Evolutionary conservation across 1,140 invertebrate species (phyloP), one percentile per base, ranked within the genome.

Genomic region (Olivierus martensii): DNA sequence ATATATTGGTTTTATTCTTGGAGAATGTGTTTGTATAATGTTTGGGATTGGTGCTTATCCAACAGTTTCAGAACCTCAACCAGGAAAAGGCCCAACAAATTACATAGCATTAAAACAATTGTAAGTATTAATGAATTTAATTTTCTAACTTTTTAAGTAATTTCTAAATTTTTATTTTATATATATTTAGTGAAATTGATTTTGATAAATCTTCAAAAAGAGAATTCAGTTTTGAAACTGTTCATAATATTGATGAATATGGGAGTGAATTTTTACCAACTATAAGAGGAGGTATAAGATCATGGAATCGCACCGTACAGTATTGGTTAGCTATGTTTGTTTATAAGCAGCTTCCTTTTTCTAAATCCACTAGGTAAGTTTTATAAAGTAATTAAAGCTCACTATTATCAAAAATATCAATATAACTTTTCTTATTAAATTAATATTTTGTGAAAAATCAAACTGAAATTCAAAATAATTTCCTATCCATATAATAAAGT

Each of bases 221-320:
- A 28, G 28, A 28, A 28, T 28, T 28, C 56, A 79, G 84, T 63
- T 94, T 89, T 65, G 81, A 84, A 57, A 86, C 90, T 0, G 75
- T 88, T 38, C 77, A 84, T 34, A 92, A 86, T 57, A 81, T 93
- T 63, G 79, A 88, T 56, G 77, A 84, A 0, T 80, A 77, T 68
- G 78, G 77, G 19, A 78, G 83, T 57, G 89, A 94, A 62, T 77
- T 78, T 49, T 78, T 79, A 41, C 75, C 79, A 10, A 85, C 83
- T 1, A 77, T 90, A 12, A 73, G 85, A 42, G 80, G 81, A 46
- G 86, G 82, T 3, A 88, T 97, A 77, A 83, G 84, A 64, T 77
- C 81, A 14, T 97, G 93, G 93, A 97, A 97, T 67, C 87, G 84
- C 59, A 87, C 84, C 37, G 82, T 96, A 3, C 93, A 97, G 64